Evolutionary conservation across 1,140 invertebrate species (phyloP).

Genomic region (Hyphantria cunea): DNA sequence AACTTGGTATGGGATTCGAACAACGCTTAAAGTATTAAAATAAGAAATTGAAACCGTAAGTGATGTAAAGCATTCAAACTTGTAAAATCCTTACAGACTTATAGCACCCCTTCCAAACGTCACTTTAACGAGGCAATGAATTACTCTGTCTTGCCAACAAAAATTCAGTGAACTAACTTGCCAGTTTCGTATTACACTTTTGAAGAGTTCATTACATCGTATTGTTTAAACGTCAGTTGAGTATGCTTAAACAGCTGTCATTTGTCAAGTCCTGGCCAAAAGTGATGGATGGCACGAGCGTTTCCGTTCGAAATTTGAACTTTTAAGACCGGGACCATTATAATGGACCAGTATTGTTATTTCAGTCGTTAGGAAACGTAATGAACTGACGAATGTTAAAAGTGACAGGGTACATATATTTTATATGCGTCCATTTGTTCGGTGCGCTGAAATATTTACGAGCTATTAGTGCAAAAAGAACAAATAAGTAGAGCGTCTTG

Average conservation of each 20-base stretch:
- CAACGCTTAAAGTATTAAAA: too few species aligned
- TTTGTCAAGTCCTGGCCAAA: constrained; percentile 51
- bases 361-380: constrained; percentile 72
- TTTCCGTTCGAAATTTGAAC: constrained; percentile 65
- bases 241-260: constrained; percentile 41
- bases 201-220: constrained; percentile 25
- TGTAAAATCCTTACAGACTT: too few species aligned
- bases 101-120: constrained; percentile 8
- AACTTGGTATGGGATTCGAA: too few species aligned
- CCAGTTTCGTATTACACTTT: constrained; percentile 25
- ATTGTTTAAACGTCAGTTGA: constrained; percentile 26
- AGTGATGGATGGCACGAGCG: constrained; percentile 51
- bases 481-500: constrained; percentile 50
- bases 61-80: too few species aligned
- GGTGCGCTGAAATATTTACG: constrained; percentile 75
- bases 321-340: constrained; percentile 57
- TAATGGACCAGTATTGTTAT: constrained; percentile 68
- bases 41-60: too few species aligned
- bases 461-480: constrained; percentile 74
- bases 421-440: constrained; percentile 75
- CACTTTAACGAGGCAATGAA: constrained; percentile 23
- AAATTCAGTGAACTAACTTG: constrained; percentile 19
- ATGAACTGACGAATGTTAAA: constrained; percentile 67
- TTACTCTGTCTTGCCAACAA: constrained; percentile 1
- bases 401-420: constrained; percentile 68